Conservation (phyloP, 2,113 vertebrate genomes). For the Elaphurus davidianus region DNA sequence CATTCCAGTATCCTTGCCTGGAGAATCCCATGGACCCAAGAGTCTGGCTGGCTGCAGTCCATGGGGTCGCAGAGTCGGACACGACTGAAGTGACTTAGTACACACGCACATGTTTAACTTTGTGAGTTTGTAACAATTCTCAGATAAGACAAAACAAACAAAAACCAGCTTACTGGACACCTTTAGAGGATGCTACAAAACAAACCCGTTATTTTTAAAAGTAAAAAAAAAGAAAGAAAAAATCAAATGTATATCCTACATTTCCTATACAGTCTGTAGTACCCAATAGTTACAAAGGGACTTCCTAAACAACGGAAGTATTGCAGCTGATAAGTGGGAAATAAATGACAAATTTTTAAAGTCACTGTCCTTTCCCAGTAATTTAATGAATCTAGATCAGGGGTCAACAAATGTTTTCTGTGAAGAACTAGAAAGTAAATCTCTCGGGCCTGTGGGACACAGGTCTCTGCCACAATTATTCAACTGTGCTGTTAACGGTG, state of each 20-base stretch:
- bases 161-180: neutral
- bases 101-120: neutral
- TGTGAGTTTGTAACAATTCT: neutral
- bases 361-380: neutral
- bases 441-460: neutral
- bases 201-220: neutral
- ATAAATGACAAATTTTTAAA: neutral
- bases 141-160: neutral
- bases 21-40: neutral
- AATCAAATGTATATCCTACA: neutral
- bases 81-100: neutral
- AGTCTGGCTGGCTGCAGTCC: neutral
- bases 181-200: neutral
- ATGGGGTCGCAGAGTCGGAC: accelerated
- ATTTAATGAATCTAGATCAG: neutral
- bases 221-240: neutral
- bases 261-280: neutral
- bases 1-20: neutral
- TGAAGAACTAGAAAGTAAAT: neutral
- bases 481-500: neutral
- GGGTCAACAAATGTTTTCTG: neutral
- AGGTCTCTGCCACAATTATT: neutral
- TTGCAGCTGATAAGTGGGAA: neutral
- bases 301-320: neutral
- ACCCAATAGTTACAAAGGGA: neutral